Evolutionary conservation across 2,888 invertebrate species (phyloP), one percentile per base, ranked within the genome.

Genomic region (Dysmachus trigonus): DNA sequence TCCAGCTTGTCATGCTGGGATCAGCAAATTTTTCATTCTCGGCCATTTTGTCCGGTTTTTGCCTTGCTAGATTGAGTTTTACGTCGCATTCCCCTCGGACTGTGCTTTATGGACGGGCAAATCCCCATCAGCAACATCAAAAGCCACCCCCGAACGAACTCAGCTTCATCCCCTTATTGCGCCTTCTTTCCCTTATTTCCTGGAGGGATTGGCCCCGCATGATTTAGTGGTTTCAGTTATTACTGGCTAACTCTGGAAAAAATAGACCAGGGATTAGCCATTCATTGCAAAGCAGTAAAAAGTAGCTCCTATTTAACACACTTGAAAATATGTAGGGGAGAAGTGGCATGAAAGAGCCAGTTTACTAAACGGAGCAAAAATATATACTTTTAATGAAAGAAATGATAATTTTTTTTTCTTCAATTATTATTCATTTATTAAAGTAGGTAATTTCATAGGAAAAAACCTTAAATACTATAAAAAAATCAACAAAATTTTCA

Each of bases 21-120:
- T 85, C 74, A 73, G 74, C 73, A 72, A 85, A 51, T 85, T 85
- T 85, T 51, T 31, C 62, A 27, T 27, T 73, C 73, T 74, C 85
- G 85, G 85, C 85, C 85, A 85, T 85, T 85, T 85, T 85, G 85
- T 85, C 85, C 85, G 51, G 85, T 85, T 74, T 85, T 74, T 83
- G 22, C 38, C 18, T n/a, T 62, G 62, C 33, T 18, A 62, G 81
- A 82, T 82, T 82, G 35, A 82, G 22, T 82, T 82, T 82, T 82
- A 27, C n/a, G 33, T 62, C 31, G 22, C 62, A 62, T 27, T 53
- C 77, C 30, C 31, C n/a, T 73, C n/a, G 47, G 47, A 41, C 30
- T 4, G 22, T 30, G 77, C n/a, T 35, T 77, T 77, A 77, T 77
- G 47, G 27, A 62, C 27, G 15, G 30, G 47, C 35, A 22, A 77